Base-by-base conservation (phyloP, 2,888 invertebrate species). In the Heliconius hortense region DNA sequence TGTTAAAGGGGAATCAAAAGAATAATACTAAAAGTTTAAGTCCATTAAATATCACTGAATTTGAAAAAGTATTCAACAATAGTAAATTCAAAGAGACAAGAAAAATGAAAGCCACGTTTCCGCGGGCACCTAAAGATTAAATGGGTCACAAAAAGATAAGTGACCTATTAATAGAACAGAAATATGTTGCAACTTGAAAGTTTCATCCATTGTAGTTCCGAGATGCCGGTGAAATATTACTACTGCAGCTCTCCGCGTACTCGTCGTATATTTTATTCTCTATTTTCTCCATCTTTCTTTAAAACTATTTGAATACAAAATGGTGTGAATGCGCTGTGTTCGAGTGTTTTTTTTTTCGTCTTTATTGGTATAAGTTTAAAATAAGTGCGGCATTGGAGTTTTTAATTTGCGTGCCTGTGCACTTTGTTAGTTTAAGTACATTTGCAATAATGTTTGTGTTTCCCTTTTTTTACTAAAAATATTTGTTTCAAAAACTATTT, bases 141-240 rank as follows among this genome's bases (percentile, higher is more conserved):
- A 78, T 78, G 71, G 78, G 77, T 76, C 78, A 78, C 79, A 75
- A 77, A 79, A 79, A 78, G 76, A 80, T 76, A 76, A 78, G 79
- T 80, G 77, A 78, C 78, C 80, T 80, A 78, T 76, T 78, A 78
- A 79, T 78, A 74, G 74, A 74, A 76, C 71, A 78, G 76, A 78
- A 78, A 77, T 77, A 77, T 78, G 73, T 73, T 70, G 76, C 75
- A 69, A 66, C 66, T 66, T 39, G 35, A 66, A 66, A 72, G 73
- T 74, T 73, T 75, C 71, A 60, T 74, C 73, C 70, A 78, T 80
- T 77, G 77, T 75, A 74, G 73, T 77, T 72, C 72, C 77, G 73
- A 77, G 78, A 77, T 76, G 77, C 80, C 64, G 64, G 67, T 64
- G 71, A 75, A 70, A 64, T 64, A 56, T 71, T 63, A 62, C 31